These are phyloP conservation scores for Cheirogaleus major DNA, from an alignment of 2,797 vertebrate species.

Conservation along the genomic window DNA sequence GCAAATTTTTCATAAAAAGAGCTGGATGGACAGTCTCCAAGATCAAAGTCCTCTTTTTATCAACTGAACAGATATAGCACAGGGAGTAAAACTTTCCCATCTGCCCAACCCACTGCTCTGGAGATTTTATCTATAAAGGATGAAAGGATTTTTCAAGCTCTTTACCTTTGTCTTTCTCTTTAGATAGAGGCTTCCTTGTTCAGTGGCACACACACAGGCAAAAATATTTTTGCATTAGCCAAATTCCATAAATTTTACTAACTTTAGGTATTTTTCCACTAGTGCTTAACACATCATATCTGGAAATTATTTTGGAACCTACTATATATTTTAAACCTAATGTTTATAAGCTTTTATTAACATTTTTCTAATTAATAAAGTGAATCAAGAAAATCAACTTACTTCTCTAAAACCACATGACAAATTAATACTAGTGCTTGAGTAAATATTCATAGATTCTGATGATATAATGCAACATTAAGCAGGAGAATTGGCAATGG, in stretches of 20 bases:
- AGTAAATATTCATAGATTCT: conserved; percentile 51
- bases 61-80: conserved; percentile 40
- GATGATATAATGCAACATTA: background rate
- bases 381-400: conserved; percentile 27
- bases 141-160: conserved; percentile 48
- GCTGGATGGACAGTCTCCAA: conserved; percentile 56
- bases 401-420: conserved; percentile 22
- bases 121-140: conserved; percentile 57
- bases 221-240: conserved; percentile 36
- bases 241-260: background rate
- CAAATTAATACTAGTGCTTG: conserved; percentile 6
- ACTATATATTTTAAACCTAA: background rate
- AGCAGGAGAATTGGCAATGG: background rate
- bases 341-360: background rate
- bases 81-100: conserved; percentile 55
- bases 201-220: background rate
- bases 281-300: background rate
- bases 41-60: conserved; percentile 74
- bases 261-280: conserved; percentile 25
- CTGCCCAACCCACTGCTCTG: conserved; percentile 26
- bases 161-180: conserved; percentile 57
- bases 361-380: conserved; percentile 33
- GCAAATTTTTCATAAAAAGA: conserved; percentile 63
- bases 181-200: conserved; percentile 48
- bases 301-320: conserved; percentile 41